Evolutionary conservation across 2,888 invertebrate genomes (phyloP).

Genomic region (Drosophila leonis): DNA sequence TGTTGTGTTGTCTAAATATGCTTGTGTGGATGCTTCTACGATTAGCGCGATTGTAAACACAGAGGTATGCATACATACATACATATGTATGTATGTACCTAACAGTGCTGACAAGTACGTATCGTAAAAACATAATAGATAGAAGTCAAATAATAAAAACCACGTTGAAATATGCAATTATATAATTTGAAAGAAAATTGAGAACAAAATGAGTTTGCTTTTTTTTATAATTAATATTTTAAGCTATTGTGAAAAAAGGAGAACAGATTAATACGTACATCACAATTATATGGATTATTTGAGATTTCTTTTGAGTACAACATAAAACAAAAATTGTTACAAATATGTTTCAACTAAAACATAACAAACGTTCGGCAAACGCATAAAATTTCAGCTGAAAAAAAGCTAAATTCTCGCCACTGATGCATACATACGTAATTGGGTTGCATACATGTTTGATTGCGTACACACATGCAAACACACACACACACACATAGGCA

Average conservation of each 20-base stretch:
- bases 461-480: not conserved
- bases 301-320: too few relatives aligned
- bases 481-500: not conserved
- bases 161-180: not conserved
- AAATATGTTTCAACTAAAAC: too few relatives aligned
- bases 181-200: not conserved
- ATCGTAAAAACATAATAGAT: not conserved
- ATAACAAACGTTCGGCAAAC: too few relatives aligned
- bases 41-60: constrained; percentile 26
- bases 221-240: too few relatives aligned
- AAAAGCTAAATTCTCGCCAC: not conserved
- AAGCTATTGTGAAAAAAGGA: too few relatives aligned
- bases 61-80: constrained; percentile 15
- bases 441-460: not conserved
- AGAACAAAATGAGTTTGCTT: not conserved
- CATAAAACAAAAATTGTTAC: too few relatives aligned
- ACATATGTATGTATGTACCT: too few relatives aligned
- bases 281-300: too few relatives aligned
- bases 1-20: constrained; percentile 27
- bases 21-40: constrained; percentile 45
- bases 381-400: too few relatives aligned
- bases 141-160: not conserved
- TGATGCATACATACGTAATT: not conserved
- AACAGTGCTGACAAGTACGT: not conserved
- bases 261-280: too few relatives aligned